A percentile compares a stretch with the other conserved stretches of the same genome.
Evolutionary conservation across 2,888 invertebrate species (phyloP).

Genomic region (Dicranocentrus wangi): DNA sequence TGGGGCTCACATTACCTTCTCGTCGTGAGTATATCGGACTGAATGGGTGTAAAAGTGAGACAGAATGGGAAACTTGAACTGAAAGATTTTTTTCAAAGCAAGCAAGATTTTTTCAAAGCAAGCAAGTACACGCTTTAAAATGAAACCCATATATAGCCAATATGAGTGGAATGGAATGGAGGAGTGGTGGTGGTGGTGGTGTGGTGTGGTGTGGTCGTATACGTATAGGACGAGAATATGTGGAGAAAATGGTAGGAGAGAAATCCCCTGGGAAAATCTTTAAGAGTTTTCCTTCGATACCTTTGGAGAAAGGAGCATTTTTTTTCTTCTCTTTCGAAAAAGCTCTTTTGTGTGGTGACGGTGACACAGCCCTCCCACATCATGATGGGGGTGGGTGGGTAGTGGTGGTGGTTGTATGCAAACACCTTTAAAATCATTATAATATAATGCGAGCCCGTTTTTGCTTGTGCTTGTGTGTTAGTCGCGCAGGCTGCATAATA

Average conservation of each 20-base stretch:
- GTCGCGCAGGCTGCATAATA: background rate
- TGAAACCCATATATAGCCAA: background rate
- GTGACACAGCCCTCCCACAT: too few relatives aligned
- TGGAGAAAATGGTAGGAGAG: conserved; percentile 35
- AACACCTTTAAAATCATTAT: too few relatives aligned
- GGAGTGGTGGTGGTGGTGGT: too few relatives aligned
- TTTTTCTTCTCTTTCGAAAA: conserved; percentile 26
- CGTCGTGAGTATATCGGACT: too few relatives aligned
- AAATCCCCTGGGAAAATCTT: conserved; percentile 53
- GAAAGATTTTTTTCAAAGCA: conserved; percentile 13
- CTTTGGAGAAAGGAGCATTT: conserved; percentile 40
- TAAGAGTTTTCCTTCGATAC: conserved; percentile 50
- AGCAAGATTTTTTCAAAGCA: too few relatives aligned
- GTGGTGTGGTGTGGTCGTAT: too few relatives aligned
- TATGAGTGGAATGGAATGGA: conserved; percentile 16
- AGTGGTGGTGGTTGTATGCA: too few relatives aligned
- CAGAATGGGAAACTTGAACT: background rate
- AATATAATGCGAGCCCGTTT: too few relatives aligned
- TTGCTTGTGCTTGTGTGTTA: background rate
- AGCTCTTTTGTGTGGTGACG: conserved; percentile 37
- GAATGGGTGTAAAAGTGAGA: background rate
- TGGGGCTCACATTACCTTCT: background rate
- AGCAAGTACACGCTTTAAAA: background rate
- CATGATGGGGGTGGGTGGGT: too few relatives aligned
- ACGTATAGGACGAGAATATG: too few relatives aligned